Evolutionary conservation across 1,140 invertebrate genomes (phyloP), one percentile per base, ranked within the genome.

Genomic region (Stratiolaelaps scimitus): DNA sequence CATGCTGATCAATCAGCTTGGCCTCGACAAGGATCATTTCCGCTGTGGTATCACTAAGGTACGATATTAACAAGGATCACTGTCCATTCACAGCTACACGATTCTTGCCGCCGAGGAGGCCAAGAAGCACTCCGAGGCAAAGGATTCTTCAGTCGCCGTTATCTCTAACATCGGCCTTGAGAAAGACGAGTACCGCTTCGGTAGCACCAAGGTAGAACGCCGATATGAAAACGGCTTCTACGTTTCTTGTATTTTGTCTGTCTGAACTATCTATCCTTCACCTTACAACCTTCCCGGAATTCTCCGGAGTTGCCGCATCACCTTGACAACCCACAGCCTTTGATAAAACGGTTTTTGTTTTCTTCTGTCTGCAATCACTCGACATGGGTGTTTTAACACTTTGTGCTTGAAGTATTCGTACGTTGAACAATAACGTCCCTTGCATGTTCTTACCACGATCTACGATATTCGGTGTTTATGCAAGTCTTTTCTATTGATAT

Each of bases 161-260:
- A 60, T 60, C 53, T 60, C 53, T 60, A 60, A 60, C 60, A 84
- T 88, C 53, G 81, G 83, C 74, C 81, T 95, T 75, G 89, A 92
- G 74, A 73, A 82, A 68, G 87, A 92, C 76, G 84, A 87, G 71
- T 96, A 87, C 80, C 85, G 90, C 82, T 84, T 94, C 75, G 92
- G 92, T 82, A 87, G 91, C 78, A 96, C 92, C 78, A 96, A 96
- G 86, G 90, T 89, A 88, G 82, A 85, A 85, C n/a, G 23, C 23
- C n/a, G 26, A 20, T n/a, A 13, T 10, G 10, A 4, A 60, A 20
- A 34, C 15, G n/a, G 6, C 34, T 26, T 60, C 26, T 60, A 29
- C 53, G 2, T 23, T 60, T 26, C 20, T 60, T 15, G 4, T 15
- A 29, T 60, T 23, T 34, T 60, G 17, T 60, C 4, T 60, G 15